Percentiles rank a stretch among this genome's conserved stretches.
These are phyloP conservation scores for Teleogryllus occipitalis DNA, from an alignment of 1,140 invertebrate species.

Conservation along the genomic window DNA sequence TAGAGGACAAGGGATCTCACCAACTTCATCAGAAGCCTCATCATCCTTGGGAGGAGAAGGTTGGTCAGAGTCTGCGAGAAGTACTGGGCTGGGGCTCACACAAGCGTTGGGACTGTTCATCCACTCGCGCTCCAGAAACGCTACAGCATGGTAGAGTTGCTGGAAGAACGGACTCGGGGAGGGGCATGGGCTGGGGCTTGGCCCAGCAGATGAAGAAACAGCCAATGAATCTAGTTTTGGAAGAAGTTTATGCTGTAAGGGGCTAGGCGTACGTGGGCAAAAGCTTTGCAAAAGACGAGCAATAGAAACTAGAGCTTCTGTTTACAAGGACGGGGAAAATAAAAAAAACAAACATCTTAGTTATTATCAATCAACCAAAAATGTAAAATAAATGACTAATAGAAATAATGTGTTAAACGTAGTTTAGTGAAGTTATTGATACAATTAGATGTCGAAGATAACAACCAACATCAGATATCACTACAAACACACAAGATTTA, in stretches of 20 bases:
- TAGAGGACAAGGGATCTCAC: not conserved
- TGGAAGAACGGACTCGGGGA: slow-evolving; percentile 45
- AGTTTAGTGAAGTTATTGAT: no score
- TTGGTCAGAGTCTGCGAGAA: not conserved
- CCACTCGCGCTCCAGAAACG: slow-evolving; percentile 41
- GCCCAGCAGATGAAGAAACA: not conserved
- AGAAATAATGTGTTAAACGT: no score
- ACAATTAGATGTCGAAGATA: no score
- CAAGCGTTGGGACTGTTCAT: not conserved
- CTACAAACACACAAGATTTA: no score
- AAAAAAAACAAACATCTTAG: not conserved
- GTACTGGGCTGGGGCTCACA: not conserved
- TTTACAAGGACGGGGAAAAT: slow-evolving; percentile 2
- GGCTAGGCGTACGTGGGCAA: slow-evolving; percentile 32
- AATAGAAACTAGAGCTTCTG: slow-evolving; percentile 12
- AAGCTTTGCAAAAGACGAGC: slow-evolving; percentile 28
- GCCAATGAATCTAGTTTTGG: not conserved
- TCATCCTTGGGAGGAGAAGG: not conserved
- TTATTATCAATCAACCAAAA: not conserved
- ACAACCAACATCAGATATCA: no score
- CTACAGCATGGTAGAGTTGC: slow-evolving; percentile 44
- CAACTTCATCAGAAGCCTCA: not conserved
- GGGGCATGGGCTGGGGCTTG: slow-evolving; percentile 31
- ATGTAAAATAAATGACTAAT: no score
- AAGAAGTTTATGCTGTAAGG: slow-evolving; percentile 33